These are phyloP conservation scores for Lobophora halterata DNA, from an alignment of 2,888 invertebrate genomes.

Conservation along the genomic window DNA sequence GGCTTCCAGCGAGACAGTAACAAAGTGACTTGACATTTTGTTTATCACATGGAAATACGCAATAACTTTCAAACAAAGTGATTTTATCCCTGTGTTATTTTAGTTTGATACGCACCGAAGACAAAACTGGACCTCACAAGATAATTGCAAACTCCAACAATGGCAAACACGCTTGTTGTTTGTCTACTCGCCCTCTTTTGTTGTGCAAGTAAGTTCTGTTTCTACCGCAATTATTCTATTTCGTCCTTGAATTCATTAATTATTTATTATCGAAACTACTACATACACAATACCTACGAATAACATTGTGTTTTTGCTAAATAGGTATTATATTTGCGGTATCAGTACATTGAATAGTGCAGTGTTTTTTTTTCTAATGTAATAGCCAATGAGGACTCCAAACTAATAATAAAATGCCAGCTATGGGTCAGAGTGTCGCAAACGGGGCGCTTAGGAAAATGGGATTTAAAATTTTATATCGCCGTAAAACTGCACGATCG, in stretches of 20 bases:
- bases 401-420: too few species aligned
- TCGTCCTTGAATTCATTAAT: slow-evolving; percentile 33
- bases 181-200: slow-evolving; percentile 64
- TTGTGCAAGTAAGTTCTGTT: slow-evolving; percentile 60
- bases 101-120: slow-evolving; percentile 46
- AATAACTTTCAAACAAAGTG: slow-evolving; percentile 64
- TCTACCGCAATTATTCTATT: slow-evolving; percentile 21
- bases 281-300: slow-evolving; percentile 1
- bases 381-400: too few species aligned
- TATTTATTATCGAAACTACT: background rate
- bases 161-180: slow-evolving; percentile 70
- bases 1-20: too few species aligned
- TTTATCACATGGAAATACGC: slow-evolving; percentile 52
- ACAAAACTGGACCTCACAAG: slow-evolving; percentile 44
- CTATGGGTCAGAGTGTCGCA: too few species aligned
- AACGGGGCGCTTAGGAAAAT: too few species aligned
- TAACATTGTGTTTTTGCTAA: too few species aligned
- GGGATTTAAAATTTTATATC: too few species aligned
- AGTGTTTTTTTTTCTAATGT: too few species aligned
- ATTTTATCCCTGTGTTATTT: slow-evolving; percentile 57
- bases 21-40: slow-evolving; percentile 56
- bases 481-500: too few species aligned
- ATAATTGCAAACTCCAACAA: slow-evolving; percentile 45
- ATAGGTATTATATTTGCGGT: too few species aligned
- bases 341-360: too few species aligned